Conservation (phyloP, 2,797 vertebrate species). For the Okamejei kenojei region DNA sequence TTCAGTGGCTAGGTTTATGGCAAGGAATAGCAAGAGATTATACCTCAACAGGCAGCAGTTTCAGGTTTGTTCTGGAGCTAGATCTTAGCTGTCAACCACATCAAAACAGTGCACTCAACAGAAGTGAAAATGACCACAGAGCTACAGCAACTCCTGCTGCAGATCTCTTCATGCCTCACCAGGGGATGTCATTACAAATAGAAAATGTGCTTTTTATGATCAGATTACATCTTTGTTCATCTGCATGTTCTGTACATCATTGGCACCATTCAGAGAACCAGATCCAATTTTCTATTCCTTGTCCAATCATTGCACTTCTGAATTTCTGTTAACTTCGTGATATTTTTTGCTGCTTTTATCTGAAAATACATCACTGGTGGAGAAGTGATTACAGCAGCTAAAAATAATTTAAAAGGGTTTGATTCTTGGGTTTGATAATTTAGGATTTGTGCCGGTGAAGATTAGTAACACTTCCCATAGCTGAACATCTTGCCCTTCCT, state of each 20-base stretch:
- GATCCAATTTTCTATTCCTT: neutral
- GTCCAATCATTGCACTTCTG: neutral
- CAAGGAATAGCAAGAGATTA: neutral
- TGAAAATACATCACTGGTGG: neutral
- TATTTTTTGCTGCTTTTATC: neutral
- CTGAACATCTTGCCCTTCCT: neutral
- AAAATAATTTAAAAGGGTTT: neutral
- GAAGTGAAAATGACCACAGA: neutral
- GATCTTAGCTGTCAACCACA: neutral
- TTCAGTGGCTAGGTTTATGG: neutral
- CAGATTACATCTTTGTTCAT: too few species aligned
- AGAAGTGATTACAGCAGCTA: neutral
- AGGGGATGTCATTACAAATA: neutral
- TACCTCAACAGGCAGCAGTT: neutral
- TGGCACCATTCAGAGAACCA: neutral
- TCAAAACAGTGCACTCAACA: neutral
- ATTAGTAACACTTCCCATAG: neutral
- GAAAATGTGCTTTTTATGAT: neutral
- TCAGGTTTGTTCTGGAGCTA: neutral
- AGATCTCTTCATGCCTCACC: neutral
- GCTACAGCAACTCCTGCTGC: neutral
- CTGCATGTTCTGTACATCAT: neutral
- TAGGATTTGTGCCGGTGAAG: neutral
- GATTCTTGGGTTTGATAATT: neutral
- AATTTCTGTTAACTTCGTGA: neutral